Conservation (phyloP, 2,888 invertebrate genomes). For the Athalia cordata region DNA sequence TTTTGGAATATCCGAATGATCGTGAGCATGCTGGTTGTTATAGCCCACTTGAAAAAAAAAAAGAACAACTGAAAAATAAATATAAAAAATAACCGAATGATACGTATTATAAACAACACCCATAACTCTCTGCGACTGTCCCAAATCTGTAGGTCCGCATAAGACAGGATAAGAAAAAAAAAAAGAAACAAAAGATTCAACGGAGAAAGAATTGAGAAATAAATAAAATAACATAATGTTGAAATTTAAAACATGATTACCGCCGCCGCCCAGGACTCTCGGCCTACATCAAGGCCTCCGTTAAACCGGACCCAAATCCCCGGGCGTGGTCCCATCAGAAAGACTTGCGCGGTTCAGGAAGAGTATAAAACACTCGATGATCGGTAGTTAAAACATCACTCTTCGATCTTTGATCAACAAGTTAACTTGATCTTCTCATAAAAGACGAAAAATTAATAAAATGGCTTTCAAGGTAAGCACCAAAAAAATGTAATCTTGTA, state of each 20-base stretch:
- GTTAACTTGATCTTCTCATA: constrained; percentile 48
- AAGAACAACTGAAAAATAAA: too few relatives aligned
- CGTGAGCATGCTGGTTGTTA: not conserved
- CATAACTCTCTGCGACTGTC: constrained; percentile 29
- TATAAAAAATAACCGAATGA: too few relatives aligned
- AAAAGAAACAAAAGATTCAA: too few relatives aligned
- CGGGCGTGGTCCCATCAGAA: constrained; percentile 19
- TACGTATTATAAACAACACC: too few relatives aligned
- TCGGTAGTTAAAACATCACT: constrained; percentile 32
- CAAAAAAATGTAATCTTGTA: not conserved
- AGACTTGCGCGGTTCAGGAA: not conserved
- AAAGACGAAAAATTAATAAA: constrained; percentile 62
- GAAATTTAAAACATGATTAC: constrained; percentile 25
- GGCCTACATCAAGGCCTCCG: constrained; percentile 1
- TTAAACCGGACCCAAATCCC: constrained; percentile 29
- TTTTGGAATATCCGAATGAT: not conserved
- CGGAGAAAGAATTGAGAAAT: constrained; percentile 6
- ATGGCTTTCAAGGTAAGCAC: constrained; percentile 61
- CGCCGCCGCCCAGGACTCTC: not conserved
- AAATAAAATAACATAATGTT: constrained; percentile 5
- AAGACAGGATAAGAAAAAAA: too few relatives aligned
- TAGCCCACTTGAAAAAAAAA: constrained; percentile 18
- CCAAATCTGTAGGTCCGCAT: constrained; percentile 25
- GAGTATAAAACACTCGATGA: constrained; percentile 41
- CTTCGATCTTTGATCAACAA: constrained; percentile 11